Evolutionary conservation across 1,140 invertebrate genomes (phyloP), one percentile per base, ranked within the genome.

Genomic region (Ditylenchus dipsaci): DNA sequence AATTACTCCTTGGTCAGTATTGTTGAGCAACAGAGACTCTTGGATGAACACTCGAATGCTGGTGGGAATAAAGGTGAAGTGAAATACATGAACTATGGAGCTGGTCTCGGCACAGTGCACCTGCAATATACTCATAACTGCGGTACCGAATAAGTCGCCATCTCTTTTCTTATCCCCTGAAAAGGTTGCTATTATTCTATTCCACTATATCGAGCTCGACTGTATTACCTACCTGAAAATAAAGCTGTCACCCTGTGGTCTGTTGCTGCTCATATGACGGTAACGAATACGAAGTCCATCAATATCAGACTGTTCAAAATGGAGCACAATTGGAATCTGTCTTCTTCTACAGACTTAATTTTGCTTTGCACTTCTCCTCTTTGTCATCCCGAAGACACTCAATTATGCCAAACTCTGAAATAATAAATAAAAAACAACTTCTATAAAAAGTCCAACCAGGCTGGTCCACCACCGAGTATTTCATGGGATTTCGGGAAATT

Each of bases 21-120:
- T 74, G 64, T 82, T 82, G 11, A 82, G 62, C 15, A 77, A 43
- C 11, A 82, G 69, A 1, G 77, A 45, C 64, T 81, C 79, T 49
- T 72, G 73, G 60, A 69, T 72, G 70, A 81, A 83, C 17, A 82
- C 76, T 58, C 77, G 78, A 9, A 82, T 60, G 61, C 76, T 82
- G 38, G 81, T 68, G 29, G 79, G 78, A 45, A 83, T 75, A 63
- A 82, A 82, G 53, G 63, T 58, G 23, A 82, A 68, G 45, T 75
- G 68, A 58, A 82, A 83, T 9, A 63, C 56, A 53, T 83, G 77
- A 9, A 82, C 63, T 63, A 58, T 13, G 67, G 69, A 56, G 62
- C 67, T 60, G 62, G 69, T 65, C 27, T 78, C 69, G 9, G 66
- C 75, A 8, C 72, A 68, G 47, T 72, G 57, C 5, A 75, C 78